Percentiles rank a stretch among this genome's conserved stretches.
phyloP scores from a whole-genome alignment of 2,797 vertebrate genomes.

The Enteromius anoplus region DNA sequence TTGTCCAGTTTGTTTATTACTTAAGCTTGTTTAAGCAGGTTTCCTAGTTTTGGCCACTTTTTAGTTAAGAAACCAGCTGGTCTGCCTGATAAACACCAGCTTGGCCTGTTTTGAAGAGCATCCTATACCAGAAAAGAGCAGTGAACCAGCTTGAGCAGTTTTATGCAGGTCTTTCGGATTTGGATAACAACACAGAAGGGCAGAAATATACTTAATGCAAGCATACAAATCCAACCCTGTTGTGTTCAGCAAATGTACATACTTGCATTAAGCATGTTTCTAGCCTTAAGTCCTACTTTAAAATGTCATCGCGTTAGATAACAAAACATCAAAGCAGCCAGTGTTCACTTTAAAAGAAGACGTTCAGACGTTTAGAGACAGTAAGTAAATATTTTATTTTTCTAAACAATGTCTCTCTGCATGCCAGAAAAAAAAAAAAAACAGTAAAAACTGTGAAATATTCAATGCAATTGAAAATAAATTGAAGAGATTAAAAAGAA shows the following conservation, averaged over 20 bases:
- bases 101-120: not conserved
- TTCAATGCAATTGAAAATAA: not conserved
- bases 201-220: not conserved
- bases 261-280: not conserved
- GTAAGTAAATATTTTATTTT: too few relatives aligned
- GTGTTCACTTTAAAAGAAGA: not conserved
- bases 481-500: too few relatives aligned
- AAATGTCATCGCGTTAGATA: slow-evolving; percentile 1
- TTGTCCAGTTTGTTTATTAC: too few relatives aligned
- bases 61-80: not conserved
- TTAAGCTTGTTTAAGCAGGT: not conserved
- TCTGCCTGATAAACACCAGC: not conserved
- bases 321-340: not conserved
- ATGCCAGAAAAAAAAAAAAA: not conserved
- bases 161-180: not conserved
- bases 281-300: not conserved
- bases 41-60: not conserved
- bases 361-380: too few relatives aligned
- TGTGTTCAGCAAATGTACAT: not conserved
- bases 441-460: not conserved
- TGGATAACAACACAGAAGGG: not conserved
- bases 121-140: not conserved
- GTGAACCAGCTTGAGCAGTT: not conserved
- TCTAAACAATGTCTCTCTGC: too few relatives aligned
- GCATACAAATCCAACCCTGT: not conserved